Evolutionary conservation across 2,888 invertebrate genomes (phyloP).

Genomic region (Lasioglossum malachurum): DNA sequence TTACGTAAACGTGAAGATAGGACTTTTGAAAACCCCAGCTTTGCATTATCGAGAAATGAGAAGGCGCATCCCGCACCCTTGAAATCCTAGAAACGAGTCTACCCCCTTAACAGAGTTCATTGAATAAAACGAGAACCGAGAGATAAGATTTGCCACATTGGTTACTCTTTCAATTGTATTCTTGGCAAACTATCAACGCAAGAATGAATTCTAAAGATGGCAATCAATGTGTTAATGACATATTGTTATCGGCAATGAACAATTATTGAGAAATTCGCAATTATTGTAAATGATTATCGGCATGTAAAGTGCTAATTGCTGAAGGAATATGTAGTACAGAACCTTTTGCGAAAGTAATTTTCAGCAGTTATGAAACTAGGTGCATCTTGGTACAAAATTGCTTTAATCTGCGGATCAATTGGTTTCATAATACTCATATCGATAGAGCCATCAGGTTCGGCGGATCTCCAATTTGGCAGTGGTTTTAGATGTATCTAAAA

Average conservation of each 20-base stretch:
- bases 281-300: neutral
- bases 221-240: neutral
- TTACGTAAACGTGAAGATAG: too few relatives aligned
- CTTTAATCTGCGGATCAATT: constrained; percentile 69
- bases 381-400: constrained; percentile 73
- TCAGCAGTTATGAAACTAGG: constrained; percentile 75
- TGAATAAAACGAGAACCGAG: neutral
- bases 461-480: constrained; percentile 71
- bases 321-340: neutral
- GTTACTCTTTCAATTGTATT: neutral
- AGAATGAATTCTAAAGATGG: neutral
- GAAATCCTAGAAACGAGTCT: too few relatives aligned
- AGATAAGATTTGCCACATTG: neutral
- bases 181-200: neutral
- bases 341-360: constrained; percentile 79
- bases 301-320: neutral
- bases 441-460: constrained; percentile 61
- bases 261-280: neutral
- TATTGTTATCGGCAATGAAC: neutral
- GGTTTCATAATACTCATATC: constrained; percentile 77
- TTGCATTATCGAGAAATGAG: too few relatives aligned
- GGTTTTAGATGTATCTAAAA: constrained; percentile 51
- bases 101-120: neutral
- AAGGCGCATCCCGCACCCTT: too few relatives aligned
- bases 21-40: too few relatives aligned